Conservation (phyloP, 2,113 vertebrate genomes). For the Todiramphus saurophagus region DNA sequence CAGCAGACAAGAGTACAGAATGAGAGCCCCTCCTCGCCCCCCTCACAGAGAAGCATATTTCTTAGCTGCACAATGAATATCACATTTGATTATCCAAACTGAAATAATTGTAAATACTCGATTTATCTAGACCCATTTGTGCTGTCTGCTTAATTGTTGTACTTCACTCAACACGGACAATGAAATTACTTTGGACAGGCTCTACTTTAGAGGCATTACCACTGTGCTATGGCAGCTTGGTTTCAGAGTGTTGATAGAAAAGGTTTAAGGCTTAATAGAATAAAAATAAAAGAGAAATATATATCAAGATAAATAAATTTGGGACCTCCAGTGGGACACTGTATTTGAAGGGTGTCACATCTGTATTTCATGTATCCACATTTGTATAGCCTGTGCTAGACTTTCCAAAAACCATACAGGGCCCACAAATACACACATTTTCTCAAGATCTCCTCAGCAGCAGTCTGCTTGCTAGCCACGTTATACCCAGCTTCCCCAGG, state of each 20-base stretch:
- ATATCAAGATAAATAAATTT: background rate
- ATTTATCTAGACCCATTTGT: slow-evolving; percentile 18
- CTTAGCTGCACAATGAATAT: background rate
- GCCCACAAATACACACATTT: background rate
- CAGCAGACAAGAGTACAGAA: background rate
- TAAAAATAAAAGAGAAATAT: background rate
- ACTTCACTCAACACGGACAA: slow-evolving; percentile 39
- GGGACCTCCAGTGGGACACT: background rate
- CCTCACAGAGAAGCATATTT: background rate
- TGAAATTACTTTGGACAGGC: slow-evolving; percentile 41
- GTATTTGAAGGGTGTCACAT: background rate
- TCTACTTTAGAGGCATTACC: slow-evolving; percentile 1
- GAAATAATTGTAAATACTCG: slow-evolving; percentile 35
- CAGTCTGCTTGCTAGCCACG: background rate
- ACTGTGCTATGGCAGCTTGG: background rate
- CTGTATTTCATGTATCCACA: background rate
- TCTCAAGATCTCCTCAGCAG: background rate
- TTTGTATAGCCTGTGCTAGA: background rate
- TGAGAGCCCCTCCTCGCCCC: background rate
- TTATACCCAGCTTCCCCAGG: background rate
- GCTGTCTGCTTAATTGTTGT: slow-evolving; percentile 25
- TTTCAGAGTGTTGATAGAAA: background rate
- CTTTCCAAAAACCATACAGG: background rate
- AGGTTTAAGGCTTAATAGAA: background rate
- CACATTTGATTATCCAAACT: slow-evolving; percentile 37